A percentile compares a stretch with the other conserved stretches of the same genome.
Evolutionary conservation across 2,113 vertebrate species (phyloP).

Genomic region (Vanacampus margaritifer): DNA sequence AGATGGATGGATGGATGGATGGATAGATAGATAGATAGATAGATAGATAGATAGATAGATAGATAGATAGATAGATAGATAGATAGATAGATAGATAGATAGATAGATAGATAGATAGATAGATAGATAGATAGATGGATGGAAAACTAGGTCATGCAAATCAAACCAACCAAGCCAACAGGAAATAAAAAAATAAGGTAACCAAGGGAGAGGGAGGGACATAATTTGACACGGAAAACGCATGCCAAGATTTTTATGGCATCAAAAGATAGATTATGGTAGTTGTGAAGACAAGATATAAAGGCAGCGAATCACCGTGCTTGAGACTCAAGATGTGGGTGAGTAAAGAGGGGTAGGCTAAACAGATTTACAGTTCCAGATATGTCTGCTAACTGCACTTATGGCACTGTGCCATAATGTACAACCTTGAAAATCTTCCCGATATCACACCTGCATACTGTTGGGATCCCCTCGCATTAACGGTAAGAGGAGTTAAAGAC

Average conservation of each 20-base stretch:
- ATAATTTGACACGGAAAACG: constrained; percentile 38
- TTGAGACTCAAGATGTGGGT: neutral
- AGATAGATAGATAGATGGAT: too few relatives aligned
- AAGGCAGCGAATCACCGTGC: constrained; percentile 26
- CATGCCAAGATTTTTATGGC: constrained; percentile 8
- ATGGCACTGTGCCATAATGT: constrained; percentile 14
- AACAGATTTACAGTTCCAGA: constrained; percentile 21
- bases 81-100: too few relatives aligned
- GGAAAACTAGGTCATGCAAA: constrained; percentile 72
- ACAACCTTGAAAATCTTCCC: neutral
- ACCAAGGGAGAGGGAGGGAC: constrained; percentile 29
- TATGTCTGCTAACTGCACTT: constrained; percentile 37
- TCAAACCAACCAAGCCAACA: constrained; percentile 48
- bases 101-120: too few relatives aligned
- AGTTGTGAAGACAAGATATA: constrained; percentile 22
- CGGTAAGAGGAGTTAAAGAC: constrained; percentile 11
- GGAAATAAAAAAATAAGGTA: constrained; percentile 39
- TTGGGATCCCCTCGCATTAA: constrained; percentile 44
- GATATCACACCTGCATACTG: constrained; percentile 34
- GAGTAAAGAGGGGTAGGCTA: neutral
- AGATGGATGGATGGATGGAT: neutral
- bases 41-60: too few relatives aligned
- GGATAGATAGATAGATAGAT: too few relatives aligned
- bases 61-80: too few relatives aligned
- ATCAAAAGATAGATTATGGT: constrained; percentile 15